Base-by-base conservation (phyloP, 2,888 invertebrate genomes). In the Holacanthella duospinosa region DNA sequence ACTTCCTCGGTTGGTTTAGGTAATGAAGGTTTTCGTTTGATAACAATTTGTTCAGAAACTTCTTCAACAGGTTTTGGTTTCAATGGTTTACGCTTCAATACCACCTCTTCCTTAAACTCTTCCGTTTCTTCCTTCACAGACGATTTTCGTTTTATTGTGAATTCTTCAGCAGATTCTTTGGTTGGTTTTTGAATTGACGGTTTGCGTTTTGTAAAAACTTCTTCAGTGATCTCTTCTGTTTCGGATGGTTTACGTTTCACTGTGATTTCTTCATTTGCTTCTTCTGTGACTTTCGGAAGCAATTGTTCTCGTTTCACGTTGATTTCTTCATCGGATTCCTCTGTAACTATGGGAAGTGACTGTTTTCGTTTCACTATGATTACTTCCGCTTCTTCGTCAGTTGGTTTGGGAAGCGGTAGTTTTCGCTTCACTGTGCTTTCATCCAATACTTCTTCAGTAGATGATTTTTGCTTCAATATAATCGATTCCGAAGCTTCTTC, bases 241-340 rank as follows among this genome's bases (percentile, higher is more conserved):
- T 4, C 4, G 21, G 48, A 48, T 9, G 21, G 19, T 21, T 48
- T 48, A n/a, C 48, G 48, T 70, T 55, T 69, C 71, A 70, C 75
- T 56, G 69, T 69, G 1, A 29, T 12, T 6, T 16, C 16, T 12
- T 6, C 48, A n/a, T 9, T 21, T 4, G 48, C 48, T 9, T 48
- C 48, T n/a, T 48, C 48, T 16, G 48, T 21, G 4, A n/a, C 19
- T 9, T 48, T 79, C 2, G 77, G 80, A 71, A 77, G 82, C 66
- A 80, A 79, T 55, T 64, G 66, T 43, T 64, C 61, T 48, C 28
- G 48, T 43, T 75, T 73, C 26, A 73, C 74, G 4, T 70, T 68
- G 53, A 67, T 64, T 29, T 74, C 71, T 21, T 72, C 73, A 53
- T 77, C 76, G 6, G 77, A 70, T 21, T 75, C 74, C 1, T 74